Evolutionary conservation across 2,888 invertebrate genomes (phyloP), one percentile per base, ranked within the genome.

Genomic region (Himalopsyche tibetana): DNA sequence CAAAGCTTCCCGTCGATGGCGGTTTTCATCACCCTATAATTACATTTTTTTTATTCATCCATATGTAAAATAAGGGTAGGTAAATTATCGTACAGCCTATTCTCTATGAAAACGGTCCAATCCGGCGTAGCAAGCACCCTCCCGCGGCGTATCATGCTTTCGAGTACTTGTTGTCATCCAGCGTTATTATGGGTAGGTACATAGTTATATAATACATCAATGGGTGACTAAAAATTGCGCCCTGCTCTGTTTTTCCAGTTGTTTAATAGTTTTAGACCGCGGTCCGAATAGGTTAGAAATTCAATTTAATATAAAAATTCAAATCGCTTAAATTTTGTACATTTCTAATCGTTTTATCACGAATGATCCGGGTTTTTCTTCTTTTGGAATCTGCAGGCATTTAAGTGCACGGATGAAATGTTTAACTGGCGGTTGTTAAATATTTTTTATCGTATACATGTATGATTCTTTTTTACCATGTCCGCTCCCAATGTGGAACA

Each of bases 61-160:
- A 63, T 63, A 63, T 63, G 63, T 28, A 63, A 63, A 63, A 19
- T 63, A 63, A 19, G 28, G 63, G 63, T 63, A 19, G 63, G 63
- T 63, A 63, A 51, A 63, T 63, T 63, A 19, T 63, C 56, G 17
- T 19, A 4, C 63, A 19, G 19, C 63, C 63, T 15, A 63, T 19
- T 19, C 63, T 63, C 19, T 19, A 63, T 63, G 28, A 63, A 63
- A 63, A 8, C 63, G 19, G 63, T 63, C 63, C 63, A 63, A 63
- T 63, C 19, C 63, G 9, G 63, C 19, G 5, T 6, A 63, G 8
- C 63, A n/a, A 63, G 8, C 63, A n/a, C 63, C 63, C 63, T 63
- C 63, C 63, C 19, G 8, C 11, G 63, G 63, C 19, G 0, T 63
- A 63, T 28, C 63, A 63, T 19, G 63, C 19, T 63, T 63, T 63